Evolutionary conservation across 2,113 vertebrate genomes (phyloP).

Genomic region (Dasypus novemcinctus): DNA sequence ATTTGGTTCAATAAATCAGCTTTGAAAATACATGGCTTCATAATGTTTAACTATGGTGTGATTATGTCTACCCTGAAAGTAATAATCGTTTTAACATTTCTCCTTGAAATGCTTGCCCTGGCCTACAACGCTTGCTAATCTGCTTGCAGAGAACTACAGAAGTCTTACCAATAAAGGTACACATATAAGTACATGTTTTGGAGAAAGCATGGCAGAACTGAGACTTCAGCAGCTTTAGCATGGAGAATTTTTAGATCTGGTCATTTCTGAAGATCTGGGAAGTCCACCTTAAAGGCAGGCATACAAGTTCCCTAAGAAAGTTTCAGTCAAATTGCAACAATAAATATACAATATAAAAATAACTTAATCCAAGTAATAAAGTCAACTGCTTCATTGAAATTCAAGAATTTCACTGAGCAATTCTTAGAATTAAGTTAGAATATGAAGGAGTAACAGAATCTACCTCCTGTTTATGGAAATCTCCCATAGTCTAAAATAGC

Average conservation of each 20-base stretch:
- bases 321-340: background rate
- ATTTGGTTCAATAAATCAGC: slow-evolving; percentile 11
- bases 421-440: background rate
- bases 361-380: background rate
- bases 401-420: background rate
- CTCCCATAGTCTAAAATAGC: background rate
- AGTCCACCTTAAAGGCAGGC: background rate
- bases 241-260: background rate
- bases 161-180: background rate
- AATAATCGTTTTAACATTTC: background rate
- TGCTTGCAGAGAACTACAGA: background rate
- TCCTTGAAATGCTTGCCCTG: slow-evolving; percentile 48
- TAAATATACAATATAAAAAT: background rate
- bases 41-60: slow-evolving; percentile 33
- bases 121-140: background rate
- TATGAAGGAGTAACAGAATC: background rate
- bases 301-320: background rate
- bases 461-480: background rate
- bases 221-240: background rate
- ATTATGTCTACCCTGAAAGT: slow-evolving; percentile 7
- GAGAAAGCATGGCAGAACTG: background rate
- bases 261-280: background rate
- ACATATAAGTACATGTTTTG: background rate
- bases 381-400: background rate
- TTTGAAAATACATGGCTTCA: slow-evolving; percentile 49